Evolutionary conservation across 2,888 invertebrate genomes (phyloP), one percentile per base, ranked within the genome.

Genomic region (Horisme vitalbata): DNA sequence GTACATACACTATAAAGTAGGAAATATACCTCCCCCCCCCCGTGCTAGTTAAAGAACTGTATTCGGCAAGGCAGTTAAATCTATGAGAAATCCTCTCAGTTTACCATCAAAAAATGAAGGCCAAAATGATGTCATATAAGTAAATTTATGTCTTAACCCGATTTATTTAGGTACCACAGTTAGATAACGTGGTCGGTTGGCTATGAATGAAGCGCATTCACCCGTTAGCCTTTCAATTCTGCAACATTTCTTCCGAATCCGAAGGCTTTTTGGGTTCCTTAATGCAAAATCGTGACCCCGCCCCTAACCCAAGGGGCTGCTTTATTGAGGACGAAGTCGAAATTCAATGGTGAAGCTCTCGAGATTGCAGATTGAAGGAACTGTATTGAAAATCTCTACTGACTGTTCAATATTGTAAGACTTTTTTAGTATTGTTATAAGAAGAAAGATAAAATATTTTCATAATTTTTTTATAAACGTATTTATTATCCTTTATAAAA

Each of bases 201-300:
- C 52, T 45, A 49, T 47, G 54, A 60, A 60, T 50, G 47, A 31
- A 49, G 35, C 39, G 39, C 41, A 54, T 58, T 55, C 54, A 54
- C 46, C 43, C 52, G 49, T 44, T 30, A 33, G 27, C 39, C 51
- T 51, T 55, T 57, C 54, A 51, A 59, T 55, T 51, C 50, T 32
- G 41, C 47, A 44, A 52, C 49, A 49, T 48, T 49, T 52, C 45
- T 39, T 38, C 33, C 30, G 32, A 38, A 43, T 45, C 31, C 35
- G n/a, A 24, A 33, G 9, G 24, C 38, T 48, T 55, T 53, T 54
- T 39, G 32, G 51, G 45, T 36, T 41, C 24, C 32, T 18, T 31
- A 13, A 36, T 27, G 41, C 31, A 36, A 34, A 41, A 27, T 39
- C 26, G 36, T 49, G 24, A 49, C 32, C 30, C 43, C 27, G 33